These are phyloP conservation scores for Scaptomyza cyrtandrae DNA, from an alignment of 2,888 invertebrate species.

Conservation along the genomic window DNA sequence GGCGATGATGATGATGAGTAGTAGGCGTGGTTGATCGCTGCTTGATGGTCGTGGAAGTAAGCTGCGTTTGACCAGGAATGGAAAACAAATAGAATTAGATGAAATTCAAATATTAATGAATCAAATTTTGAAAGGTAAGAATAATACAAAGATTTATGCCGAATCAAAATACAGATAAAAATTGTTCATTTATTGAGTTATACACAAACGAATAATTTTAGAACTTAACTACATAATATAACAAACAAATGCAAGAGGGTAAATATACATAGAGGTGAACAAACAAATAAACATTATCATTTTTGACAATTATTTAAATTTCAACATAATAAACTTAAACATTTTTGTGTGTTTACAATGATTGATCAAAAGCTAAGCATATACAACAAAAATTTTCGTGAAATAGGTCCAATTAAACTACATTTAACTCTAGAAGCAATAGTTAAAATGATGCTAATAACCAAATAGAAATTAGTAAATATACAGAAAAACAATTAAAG, in stretches of 20 bases:
- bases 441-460: not conserved
- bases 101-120: not conserved
- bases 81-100: constrained; percentile 6
- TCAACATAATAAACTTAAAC: not conserved
- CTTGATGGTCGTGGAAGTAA: constrained; percentile 67
- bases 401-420: too few relatives aligned
- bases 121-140: constrained; percentile 9
- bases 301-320: too few relatives aligned
- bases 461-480: not conserved
- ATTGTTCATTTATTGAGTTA: constrained; percentile 6
- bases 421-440: not conserved
- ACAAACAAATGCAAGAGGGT: not conserved
- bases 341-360: not conserved
- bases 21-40: constrained; percentile 54
- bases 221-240: constrained; percentile 7
- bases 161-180: constrained; percentile 4
- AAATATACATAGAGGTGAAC: not conserved
- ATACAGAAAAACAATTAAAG: not conserved
- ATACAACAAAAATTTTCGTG: not conserved
- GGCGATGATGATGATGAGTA: constrained; percentile 70
- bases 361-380: too few relatives aligned
- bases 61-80: constrained; percentile 37
- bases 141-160: constrained; percentile 1
- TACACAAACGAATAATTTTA: constrained; percentile 1
- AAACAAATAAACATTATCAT: not conserved